Conservation (phyloP, 2,888 invertebrate genomes). For the Zygaena filipendulae region DNA sequence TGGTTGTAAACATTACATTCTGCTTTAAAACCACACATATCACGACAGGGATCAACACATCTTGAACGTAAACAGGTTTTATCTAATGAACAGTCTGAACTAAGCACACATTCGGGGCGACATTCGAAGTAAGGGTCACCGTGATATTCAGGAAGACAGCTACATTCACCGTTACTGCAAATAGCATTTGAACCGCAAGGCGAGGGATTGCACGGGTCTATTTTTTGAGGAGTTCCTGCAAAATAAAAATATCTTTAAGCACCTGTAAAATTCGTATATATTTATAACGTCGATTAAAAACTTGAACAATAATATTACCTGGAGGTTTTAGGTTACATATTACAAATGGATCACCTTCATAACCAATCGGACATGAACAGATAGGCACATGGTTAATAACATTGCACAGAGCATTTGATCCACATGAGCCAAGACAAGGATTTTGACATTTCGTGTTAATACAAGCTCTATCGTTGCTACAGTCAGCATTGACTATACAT, state of each 20-base stretch:
- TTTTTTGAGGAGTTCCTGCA: constrained; percentile 39
- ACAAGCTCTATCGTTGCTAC: constrained; percentile 77
- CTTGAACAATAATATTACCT: constrained; percentile 27
- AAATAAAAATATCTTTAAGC: constrained; percentile 9
- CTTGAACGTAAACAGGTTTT: constrained; percentile 82
- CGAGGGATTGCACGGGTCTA: constrained; percentile 78
- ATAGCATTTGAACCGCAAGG: constrained; percentile 86
- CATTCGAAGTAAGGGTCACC: constrained; percentile 84
- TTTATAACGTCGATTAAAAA: too few species aligned
- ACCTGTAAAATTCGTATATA: too few species aligned
- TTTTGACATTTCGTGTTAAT: constrained; percentile 80
- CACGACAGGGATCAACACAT: constrained; percentile 87
- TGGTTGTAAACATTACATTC: constrained; percentile 83
- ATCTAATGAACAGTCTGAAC: constrained; percentile 80
- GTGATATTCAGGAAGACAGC: constrained; percentile 78
- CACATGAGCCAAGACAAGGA: constrained; percentile 83
- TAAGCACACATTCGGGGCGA: constrained; percentile 84
- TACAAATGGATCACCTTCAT: constrained; percentile 80
- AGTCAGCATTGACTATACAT: constrained; percentile 79
- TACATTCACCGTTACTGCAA: constrained; percentile 78
- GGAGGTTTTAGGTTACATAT: constrained; percentile 69
- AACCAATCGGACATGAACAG: constrained; percentile 73
- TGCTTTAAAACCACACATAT: constrained; percentile 81
- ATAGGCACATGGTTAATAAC: constrained; percentile 81
- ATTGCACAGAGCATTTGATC: constrained; percentile 76